Percentiles rank a stretch among this genome's conserved stretches.
These are phyloP conservation scores for Drosophila dives DNA, from an alignment of 2,888 invertebrate genomes.

Conservation along the genomic window DNA sequence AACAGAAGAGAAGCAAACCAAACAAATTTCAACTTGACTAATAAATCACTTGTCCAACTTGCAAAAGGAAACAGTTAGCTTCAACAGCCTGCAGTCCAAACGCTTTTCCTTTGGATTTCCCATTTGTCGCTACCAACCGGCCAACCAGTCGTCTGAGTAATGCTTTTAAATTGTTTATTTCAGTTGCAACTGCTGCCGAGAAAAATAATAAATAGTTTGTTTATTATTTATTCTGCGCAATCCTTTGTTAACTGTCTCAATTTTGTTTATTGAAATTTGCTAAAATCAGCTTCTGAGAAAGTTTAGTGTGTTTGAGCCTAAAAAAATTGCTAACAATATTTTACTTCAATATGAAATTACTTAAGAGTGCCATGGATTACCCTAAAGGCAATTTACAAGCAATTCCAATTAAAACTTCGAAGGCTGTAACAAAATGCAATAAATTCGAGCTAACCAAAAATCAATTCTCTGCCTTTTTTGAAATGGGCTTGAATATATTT, in stretches of 20 bases:
- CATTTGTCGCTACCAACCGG: neutral
- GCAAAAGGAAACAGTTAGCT: conserved; percentile 38
- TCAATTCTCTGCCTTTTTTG: neutral
- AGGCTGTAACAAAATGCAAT: neutral
- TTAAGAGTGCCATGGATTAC: neutral
- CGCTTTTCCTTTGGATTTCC: conserved; percentile 12
- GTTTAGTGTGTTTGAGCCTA: neutral
- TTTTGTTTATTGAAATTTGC: neutral
- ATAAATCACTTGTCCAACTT: conserved; percentile 59
- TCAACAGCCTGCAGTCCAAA: conserved; percentile 15
- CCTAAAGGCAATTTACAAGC: neutral
- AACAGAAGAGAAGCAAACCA: conserved; percentile 40
- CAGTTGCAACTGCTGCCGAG: conserved; percentile 16
- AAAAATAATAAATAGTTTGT: conserved; percentile 25
- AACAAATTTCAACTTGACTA: conserved; percentile 57
- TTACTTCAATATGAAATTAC: neutral
- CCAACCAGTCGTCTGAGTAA: conserved; percentile 41
- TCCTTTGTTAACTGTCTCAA: neutral
- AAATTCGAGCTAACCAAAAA: neutral
- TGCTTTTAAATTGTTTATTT: conserved; percentile 25
- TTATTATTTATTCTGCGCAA: conserved; percentile 2
- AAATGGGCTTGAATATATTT: neutral
- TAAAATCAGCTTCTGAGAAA: no score
- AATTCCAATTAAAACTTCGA: conserved; percentile 5
- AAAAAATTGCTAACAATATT: neutral